Base-by-base conservation (phyloP, 2,797 vertebrate species). In the Channa striata region DNA sequence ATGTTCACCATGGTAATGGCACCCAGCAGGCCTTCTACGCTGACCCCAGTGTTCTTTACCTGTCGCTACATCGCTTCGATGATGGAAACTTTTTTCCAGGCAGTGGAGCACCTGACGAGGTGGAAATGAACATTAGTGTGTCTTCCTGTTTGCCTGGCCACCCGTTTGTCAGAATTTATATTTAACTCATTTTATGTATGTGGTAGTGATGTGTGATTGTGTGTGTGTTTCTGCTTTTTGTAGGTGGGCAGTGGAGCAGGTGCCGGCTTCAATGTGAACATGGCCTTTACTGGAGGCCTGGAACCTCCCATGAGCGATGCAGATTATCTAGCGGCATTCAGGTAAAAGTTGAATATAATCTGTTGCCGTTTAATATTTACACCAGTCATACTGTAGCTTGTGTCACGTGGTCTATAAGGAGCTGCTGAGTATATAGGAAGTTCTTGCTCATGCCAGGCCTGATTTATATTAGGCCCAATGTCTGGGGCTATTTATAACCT, bases 21-120 rank as follows among this genome's bases (percentile, higher is more conserved):
- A 99, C 97, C 37, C 97, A 99, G 83, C 97, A 99, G 87, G 97
- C 97, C 47, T 99, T 99, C 93, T 99, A 99, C 91, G 75, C 90
- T 0, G 97, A 99, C 76, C 96, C 97, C 39, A 96, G 90, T 0
- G 91, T 99, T 49, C 96, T 99, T 42, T 99, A 99, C 25, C 79
- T 99, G 87, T 99, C 97, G 0, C 91, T 99, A 57, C 97, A 99
- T 83, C 97, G 97, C 90, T 99, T 97, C 3, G 97, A 99, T 0
- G 97, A 99, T 0, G 97, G 97, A 16, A 98, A 98, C 95, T 99
- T 98, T 93, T 99, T 99, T 82, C 97, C 97, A 0, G 97, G 97
- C 91, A 99, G 97, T 0, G 97, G 97, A 1, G 97, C 97, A 0
- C 97, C 97, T 0, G 97, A 99, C 0, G 97, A 99, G 95, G 97